These are phyloP conservation scores for Nyctereutes procyonoides DNA, from an alignment of 2,113 vertebrate species.

Conservation along the genomic window DNA sequence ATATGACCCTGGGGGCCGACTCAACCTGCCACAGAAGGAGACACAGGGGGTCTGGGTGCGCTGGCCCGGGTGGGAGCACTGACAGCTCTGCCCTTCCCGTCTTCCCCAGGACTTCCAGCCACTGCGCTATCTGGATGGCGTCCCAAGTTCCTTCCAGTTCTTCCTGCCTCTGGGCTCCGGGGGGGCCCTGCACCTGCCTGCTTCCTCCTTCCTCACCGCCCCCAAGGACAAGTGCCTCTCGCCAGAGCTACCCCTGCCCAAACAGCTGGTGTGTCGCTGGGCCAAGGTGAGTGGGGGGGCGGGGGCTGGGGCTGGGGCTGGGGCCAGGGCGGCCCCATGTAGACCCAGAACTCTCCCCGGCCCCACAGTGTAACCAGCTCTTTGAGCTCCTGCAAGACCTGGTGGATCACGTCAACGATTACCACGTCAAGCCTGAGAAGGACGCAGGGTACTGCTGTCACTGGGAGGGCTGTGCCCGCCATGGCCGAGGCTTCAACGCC, in stretches of 20 bases:
- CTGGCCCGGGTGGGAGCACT: accelerated
- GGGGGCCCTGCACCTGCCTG: constrained; percentile 92
- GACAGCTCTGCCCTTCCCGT: background rate
- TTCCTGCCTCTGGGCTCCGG: constrained; percentile 93
- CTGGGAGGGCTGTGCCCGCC: constrained; percentile 98
- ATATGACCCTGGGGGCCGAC: background rate
- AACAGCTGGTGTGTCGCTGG: constrained; percentile 96
- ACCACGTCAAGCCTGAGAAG: constrained; percentile 98
- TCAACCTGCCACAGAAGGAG: background rate
- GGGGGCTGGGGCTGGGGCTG: background rate
- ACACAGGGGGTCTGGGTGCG: background rate
- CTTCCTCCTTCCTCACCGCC: constrained; percentile 93
- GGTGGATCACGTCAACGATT: constrained; percentile 98
- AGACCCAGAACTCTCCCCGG: background rate
- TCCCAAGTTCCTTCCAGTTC: constrained; percentile 94
- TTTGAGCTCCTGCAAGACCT: constrained; percentile 98
- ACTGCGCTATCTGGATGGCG: constrained; percentile 89
- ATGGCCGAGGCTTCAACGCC: constrained; percentile 97
- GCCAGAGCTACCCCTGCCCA: constrained; percentile 93
- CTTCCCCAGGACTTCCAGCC: constrained; percentile 90
- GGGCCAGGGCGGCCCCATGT: accelerated
- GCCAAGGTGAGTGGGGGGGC: constrained; percentile 90
- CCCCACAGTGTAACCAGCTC: constrained; percentile 94
- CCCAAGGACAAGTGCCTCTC: constrained; percentile 92
- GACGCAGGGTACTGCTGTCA: constrained; percentile 98